Percentiles rank a stretch among this genome's conserved stretches.
Evolutionary conservation across 2,888 invertebrate species (phyloP).

Genomic region (Pollenia labialis): DNA sequence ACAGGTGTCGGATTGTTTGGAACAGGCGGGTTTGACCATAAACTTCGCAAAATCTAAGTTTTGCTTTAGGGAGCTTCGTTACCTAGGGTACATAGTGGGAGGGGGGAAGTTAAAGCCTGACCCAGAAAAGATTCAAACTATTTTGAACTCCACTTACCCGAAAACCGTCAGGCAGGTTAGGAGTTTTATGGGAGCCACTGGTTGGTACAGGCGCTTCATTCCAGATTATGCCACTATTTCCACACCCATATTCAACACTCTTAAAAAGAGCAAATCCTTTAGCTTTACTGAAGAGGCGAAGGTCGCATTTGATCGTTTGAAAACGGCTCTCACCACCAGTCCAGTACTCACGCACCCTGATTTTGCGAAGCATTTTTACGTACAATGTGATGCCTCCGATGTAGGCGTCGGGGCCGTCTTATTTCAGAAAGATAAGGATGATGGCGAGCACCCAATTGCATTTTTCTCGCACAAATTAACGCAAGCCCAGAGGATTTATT

Average conservation of each 20-base stretch:
- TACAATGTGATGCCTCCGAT: slow-evolving; percentile 32
- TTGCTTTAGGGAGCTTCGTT: too few relatives aligned
- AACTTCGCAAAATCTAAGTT: too few relatives aligned
- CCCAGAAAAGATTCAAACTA: background rate
- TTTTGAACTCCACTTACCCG: background rate
- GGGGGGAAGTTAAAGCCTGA: background rate
- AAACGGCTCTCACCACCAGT: background rate
- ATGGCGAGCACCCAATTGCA: slow-evolving; percentile 28
- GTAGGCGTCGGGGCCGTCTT: slow-evolving; percentile 41
- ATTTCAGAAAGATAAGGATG: background rate
- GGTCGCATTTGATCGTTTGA: background rate
- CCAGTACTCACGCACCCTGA: background rate
- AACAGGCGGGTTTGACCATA: too few relatives aligned
- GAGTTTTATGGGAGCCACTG: background rate
- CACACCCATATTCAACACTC: background rate
- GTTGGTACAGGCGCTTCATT: background rate
- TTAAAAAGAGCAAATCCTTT: too few relatives aligned
- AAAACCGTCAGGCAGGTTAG: background rate
- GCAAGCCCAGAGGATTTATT: slow-evolving; percentile 1
- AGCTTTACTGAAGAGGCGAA: too few relatives aligned
- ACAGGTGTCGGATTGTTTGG: too few relatives aligned
- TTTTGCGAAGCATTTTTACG: slow-evolving; percentile 9
- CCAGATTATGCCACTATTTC: background rate
- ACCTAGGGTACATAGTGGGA: background rate
- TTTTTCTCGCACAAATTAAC: slow-evolving; percentile 16